These are phyloP conservation scores for Numenius phaeopus DNA, from an alignment of 2,797 vertebrate genomes.

Conservation along the genomic window DNA sequence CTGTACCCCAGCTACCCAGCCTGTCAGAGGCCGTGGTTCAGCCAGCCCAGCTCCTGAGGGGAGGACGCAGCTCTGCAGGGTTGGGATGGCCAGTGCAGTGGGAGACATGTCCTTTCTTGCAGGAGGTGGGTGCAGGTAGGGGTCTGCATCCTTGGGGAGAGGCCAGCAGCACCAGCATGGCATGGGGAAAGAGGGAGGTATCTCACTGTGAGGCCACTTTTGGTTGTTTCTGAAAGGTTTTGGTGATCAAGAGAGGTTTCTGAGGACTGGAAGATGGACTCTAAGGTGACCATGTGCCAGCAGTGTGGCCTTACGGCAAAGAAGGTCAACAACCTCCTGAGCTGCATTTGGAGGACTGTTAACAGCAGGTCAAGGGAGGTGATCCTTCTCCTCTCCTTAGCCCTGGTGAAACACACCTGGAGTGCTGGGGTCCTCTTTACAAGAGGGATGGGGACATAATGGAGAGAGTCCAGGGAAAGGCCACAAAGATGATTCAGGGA, in stretches of 20 bases:
- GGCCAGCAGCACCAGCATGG: not conserved
- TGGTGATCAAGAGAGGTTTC: not conserved
- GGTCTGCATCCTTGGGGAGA: not conserved
- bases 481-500: rapidly evolving
- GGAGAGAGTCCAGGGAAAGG: not conserved
- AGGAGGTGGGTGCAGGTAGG: too few relatives aligned
- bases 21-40: rapidly evolving
- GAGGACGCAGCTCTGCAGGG: not conserved
- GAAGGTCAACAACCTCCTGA: not conserved
- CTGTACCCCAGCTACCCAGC: rapidly evolving
- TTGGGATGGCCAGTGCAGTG: rapidly evolving
- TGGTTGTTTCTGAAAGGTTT: not conserved
- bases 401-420: not conserved
- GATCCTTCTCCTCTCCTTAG: not conserved
- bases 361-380: not conserved
- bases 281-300: not conserved
- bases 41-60: not conserved
- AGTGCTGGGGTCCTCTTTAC: not conserved
- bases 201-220: not conserved
- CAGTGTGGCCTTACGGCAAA: not conserved
- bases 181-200: not conserved
- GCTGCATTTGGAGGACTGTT: not conserved
- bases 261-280: not conserved
- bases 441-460: not conserved
- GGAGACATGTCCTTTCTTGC: not conserved